Conservation (phyloP, 2,888 invertebrate species). For the Glaucopsyche alexis region DNA sequence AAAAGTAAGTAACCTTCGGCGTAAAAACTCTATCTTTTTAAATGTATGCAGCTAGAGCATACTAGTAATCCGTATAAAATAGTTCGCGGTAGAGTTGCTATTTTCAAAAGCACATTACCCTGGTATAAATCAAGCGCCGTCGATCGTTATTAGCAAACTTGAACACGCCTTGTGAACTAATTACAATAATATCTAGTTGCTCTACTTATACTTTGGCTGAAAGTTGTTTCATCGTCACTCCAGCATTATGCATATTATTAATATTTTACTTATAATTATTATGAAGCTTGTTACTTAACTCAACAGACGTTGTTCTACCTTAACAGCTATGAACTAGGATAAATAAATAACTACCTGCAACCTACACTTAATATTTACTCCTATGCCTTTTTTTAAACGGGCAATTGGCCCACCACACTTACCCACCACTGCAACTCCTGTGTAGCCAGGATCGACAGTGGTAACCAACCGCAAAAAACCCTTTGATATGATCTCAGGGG, state of each 20-base stretch:
- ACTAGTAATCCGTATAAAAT: slow-evolving; percentile 22
- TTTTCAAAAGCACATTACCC: slow-evolving; percentile 31
- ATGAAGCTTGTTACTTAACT: background rate
- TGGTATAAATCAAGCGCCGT: slow-evolving; percentile 34
- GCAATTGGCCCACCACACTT: too few species aligned
- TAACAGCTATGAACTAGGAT: too few species aligned
- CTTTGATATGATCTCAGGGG: too few species aligned
- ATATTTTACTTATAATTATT: background rate
- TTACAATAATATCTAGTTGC: slow-evolving; percentile 35
- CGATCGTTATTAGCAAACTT: slow-evolving; percentile 38
- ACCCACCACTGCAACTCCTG: too few species aligned
- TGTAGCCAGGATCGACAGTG: too few species aligned
- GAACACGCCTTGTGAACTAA: slow-evolving; percentile 35
- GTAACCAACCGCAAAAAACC: too few species aligned
- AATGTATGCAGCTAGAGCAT: slow-evolving; percentile 8
- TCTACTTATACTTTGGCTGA: slow-evolving; percentile 8
- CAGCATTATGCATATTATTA: slow-evolving; percentile 20
- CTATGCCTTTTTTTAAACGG: too few species aligned
- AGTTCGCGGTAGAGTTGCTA: slow-evolving; percentile 20
- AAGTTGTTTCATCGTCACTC: slow-evolving; percentile 26
- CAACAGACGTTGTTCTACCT: too few species aligned
- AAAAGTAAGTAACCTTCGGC: too few species aligned
- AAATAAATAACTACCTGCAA: too few species aligned
- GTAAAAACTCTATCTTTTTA: background rate
- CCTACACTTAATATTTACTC: too few species aligned